A percentile compares a stretch with the other conserved stretches of the same genome.
Conservation (phyloP, 2,797 vertebrate species). For the Sebastes miniatus region DNA sequence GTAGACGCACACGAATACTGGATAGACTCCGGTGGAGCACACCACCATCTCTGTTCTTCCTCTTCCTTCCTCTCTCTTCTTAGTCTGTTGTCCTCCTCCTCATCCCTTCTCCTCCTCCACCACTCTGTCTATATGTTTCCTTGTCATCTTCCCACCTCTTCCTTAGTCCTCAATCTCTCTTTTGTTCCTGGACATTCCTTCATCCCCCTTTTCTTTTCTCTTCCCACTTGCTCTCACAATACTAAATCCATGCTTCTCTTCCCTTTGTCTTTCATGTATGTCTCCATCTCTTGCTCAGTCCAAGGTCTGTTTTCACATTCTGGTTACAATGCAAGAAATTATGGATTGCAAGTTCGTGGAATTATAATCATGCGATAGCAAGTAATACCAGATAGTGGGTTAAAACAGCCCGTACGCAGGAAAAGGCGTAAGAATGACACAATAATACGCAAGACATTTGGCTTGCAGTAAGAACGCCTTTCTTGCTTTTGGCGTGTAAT, state of each 20-base stretch:
- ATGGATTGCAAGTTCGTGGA: background rate
- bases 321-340: background rate
- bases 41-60: background rate
- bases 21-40: slow-evolving; percentile 7
- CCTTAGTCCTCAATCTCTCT: background rate
- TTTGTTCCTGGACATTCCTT: background rate
- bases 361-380: background rate
- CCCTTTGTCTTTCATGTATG: background rate
- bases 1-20: slow-evolving; percentile 29
- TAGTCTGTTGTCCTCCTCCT: background rate
- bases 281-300: background rate
- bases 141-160: background rate
- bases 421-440: too few relatives aligned
- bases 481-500: too few relatives aligned
- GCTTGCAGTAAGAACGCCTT: too few relatives aligned
- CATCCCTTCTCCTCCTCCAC: background rate
- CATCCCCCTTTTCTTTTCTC: background rate
- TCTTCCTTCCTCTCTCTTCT: background rate
- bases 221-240: background rate
- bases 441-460: rapidly evolving
- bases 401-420: background rate
- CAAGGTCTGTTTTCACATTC: background rate
- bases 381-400: background rate
- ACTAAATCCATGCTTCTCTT: background rate
- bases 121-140: background rate